phyloP scores from a whole-genome alignment of 92 coral and sea anemone genomes.

The Siderastrea radians region DNA sequence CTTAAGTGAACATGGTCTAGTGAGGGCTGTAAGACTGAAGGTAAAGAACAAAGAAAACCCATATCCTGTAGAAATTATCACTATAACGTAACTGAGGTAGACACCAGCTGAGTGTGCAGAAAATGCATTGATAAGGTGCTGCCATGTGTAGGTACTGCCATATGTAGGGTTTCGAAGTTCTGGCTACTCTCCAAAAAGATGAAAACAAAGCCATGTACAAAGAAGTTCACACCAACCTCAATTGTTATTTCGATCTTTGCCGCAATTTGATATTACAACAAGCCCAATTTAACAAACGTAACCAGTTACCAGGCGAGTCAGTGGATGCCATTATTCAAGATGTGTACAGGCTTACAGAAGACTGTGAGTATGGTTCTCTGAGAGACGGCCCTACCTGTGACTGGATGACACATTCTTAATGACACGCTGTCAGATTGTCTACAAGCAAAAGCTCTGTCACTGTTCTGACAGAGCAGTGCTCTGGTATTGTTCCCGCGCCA shows the following conservation, averaged over 20 bases:
- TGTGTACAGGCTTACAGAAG: slow-evolving; percentile 30
- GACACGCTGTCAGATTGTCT: slow-evolving; percentile 65
- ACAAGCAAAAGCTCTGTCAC: slow-evolving; percentile 41
- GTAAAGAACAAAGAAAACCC: too few species aligned
- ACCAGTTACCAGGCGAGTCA: slow-evolving; percentile 19
- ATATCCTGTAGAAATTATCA: too few species aligned
- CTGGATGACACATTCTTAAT: slow-evolving; percentile 61
- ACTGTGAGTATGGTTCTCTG: slow-evolving; percentile 10
- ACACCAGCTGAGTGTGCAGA: too few species aligned
- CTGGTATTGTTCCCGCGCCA: slow-evolving; percentile 66
- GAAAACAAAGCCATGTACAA: slow-evolving; percentile 66
- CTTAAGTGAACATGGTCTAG: too few species aligned
- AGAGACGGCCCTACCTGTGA: slow-evolving; percentile 61
- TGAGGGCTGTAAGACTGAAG: too few species aligned
- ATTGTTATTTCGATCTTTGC: slow-evolving; percentile 52
- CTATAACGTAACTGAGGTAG: too few species aligned
- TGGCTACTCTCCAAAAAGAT: slow-evolving; percentile 58
- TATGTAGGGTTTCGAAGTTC: slow-evolving; percentile 35
- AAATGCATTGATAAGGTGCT: too few species aligned
- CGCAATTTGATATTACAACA: slow-evolving; percentile 61
- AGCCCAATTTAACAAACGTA: slow-evolving; percentile 45
- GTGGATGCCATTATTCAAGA: slow-evolving; percentile 27
- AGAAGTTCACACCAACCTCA: slow-evolving; percentile 54
- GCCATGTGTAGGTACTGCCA: too few species aligned
- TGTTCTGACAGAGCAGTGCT: slow-evolving; percentile 30